phyloP scores from a whole-genome alignment of 1,140 invertebrate species.

The Pachyrhynchus sulphureomaculatus region DNA sequence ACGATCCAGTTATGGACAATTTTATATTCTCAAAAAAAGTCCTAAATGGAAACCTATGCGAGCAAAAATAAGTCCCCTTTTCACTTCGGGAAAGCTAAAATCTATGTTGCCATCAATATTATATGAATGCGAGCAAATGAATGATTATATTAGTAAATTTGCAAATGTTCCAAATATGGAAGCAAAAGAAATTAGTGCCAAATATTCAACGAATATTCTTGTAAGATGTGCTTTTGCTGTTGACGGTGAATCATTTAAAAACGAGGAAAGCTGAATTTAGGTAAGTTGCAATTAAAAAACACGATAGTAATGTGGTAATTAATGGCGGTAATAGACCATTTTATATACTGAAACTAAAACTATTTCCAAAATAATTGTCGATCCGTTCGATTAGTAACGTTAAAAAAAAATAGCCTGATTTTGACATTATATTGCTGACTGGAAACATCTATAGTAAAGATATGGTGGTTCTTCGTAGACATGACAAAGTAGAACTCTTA shows the following conservation, averaged over 20 bases:
- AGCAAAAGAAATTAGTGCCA: too few species aligned
- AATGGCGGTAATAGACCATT: slow-evolving; percentile 51
- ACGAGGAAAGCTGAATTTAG: slow-evolving; percentile 51
- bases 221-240: slow-evolving; percentile 54
- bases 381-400: too few species aligned
- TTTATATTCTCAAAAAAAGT: slow-evolving; percentile 44
- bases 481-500: too few species aligned
- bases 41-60: slow-evolving; percentile 51
- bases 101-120: slow-evolving; percentile 50
- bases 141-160: slow-evolving; percentile 30
- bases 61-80: slow-evolving; percentile 47
- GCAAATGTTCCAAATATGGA: slow-evolving; percentile 39
- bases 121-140: slow-evolving; percentile 30
- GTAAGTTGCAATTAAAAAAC: slow-evolving; percentile 53
- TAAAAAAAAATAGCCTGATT: too few species aligned
- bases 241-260: slow-evolving; percentile 50
- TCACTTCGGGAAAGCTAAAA: slow-evolving; percentile 52
- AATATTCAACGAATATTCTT: slow-evolving; percentile 54
- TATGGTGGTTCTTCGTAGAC: too few species aligned
- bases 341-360: too few species aligned
- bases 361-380: too few species aligned
- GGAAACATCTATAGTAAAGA: too few species aligned
- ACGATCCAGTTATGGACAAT: slow-evolving; percentile 52
- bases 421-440: too few species aligned
- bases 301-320: too few species aligned